Base-by-base conservation (phyloP, 2,888 invertebrate genomes). In the Hemicrepidius hirtus region DNA sequence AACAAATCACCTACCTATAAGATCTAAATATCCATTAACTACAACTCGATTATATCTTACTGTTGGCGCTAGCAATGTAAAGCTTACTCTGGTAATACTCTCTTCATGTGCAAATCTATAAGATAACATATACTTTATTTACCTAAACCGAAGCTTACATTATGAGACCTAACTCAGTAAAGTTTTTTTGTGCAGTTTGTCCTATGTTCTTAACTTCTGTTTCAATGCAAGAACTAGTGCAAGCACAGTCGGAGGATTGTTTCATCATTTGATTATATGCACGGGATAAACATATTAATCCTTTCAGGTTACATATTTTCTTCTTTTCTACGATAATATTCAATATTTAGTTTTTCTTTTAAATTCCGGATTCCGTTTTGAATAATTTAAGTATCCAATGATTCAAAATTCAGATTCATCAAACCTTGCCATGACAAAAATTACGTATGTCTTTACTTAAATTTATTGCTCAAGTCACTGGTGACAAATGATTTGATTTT, bases 11-110 rank as follows among this genome's bases (percentile, higher is more conserved):
- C 50, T 46, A 72, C 72, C 75, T 44, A 76, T 74, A 28, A 68
- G 68, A 62, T 75, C 73, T 46, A 73, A 44, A 65, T 62, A 69
- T 32, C 55, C 71, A 57, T 40, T 64, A 1, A 76, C 75, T 13
- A 77, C 71, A 32, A 44, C 53, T 53, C 77, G 40, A 0, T 70
- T 59, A 18, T 53, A 75, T 53, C 74, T 53, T 12, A 77, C 18
- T 40, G 68, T 69, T 0, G 77, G 76, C 3, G 75, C 59, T 21
- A 41, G 65, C 9, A 75, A 57, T 10, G 72, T 59, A 32, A 77
- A 73, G 41, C 69, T 62, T 4, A 77, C n/a, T 60, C 71, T 53
- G 9, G 60, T 62, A 3, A 18, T 53, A 21, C 49, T 66, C 1
- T 64, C 4, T 0, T 41, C 41, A 20, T 59, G 32, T 0, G 55